Base-by-base conservation (phyloP, 1,140 invertebrate species). In the Drosophila grimshawi region DNA sequence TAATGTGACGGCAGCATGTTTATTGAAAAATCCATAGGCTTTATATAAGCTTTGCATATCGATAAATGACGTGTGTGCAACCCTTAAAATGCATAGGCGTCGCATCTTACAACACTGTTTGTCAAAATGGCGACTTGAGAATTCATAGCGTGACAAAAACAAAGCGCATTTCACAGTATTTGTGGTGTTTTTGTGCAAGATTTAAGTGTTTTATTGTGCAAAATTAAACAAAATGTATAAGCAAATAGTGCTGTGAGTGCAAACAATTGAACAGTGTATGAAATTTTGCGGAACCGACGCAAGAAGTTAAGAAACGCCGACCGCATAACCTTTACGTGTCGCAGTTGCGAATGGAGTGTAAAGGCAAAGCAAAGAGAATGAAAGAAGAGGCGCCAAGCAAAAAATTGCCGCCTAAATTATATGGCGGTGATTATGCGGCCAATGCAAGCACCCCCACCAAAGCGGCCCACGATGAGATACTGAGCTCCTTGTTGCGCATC, bases 361-460 rank as follows among this genome's bases (percentile, higher is more conserved):
- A 80, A 85, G 70, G 85, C 53, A 89, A 85, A 78, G 62, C 71
- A 73, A 88, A 86, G 67, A 86, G 75, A 83, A 90, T 90, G 88
- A 90, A 91, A 73, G 82, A 91, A 86, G 83, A 90, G 81, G 86
- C 86, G 86, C 82, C 86, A 90, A 90, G 82, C 85, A 91, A 91
- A 75, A 91, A 91, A 86, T 91, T 91, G 89, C 89, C 89, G 89
- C 89, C 89, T 91, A 91, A 91, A 91, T 85, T 90, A 35, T 81
- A 79, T 75, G 78, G 81, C 63, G 78, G 75, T 37, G 66, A 57
- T 27, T 59, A 37, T 63, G 69, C 66, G 63, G 63, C 63, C 4
- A 86, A 80, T 66, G 72, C 66, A 19, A 76, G 85, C 59, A 89
- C 85, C 35, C 85, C 82, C 69, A 80, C 83, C 5, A 82, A 88